phyloP scores from a whole-genome alignment of 2,888 invertebrate genomes.

The Drosophila borealis region DNA sequence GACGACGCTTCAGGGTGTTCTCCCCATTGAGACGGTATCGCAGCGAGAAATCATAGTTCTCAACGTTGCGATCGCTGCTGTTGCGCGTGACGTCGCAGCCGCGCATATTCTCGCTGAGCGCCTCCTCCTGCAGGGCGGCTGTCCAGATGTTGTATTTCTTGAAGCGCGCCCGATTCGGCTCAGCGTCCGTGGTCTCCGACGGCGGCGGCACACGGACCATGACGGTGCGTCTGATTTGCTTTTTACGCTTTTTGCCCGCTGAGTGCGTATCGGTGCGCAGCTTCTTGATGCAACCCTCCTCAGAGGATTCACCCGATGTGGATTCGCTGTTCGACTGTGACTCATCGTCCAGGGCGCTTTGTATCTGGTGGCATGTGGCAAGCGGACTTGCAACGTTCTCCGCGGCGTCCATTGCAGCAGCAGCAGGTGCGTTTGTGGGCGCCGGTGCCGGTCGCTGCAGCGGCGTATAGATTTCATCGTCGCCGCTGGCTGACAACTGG shows the following conservation, averaged over 20 bases:
- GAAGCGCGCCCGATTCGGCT: constrained; percentile 85
- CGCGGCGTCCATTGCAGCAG: constrained; percentile 21
- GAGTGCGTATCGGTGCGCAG: constrained; percentile 57
- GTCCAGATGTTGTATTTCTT: constrained; percentile 93
- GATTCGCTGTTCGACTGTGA: constrained; percentile 76
- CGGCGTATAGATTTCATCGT: constrained; percentile 83
- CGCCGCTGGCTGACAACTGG: constrained; percentile 82
- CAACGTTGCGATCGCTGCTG: constrained; percentile 88
- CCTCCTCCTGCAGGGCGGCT: constrained; percentile 90
- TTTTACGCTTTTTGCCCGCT: constrained; percentile 63
- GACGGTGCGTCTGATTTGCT: constrained; percentile 79
- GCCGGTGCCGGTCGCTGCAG: constrained; percentile 76
- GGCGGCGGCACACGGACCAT: constrained; percentile 77
- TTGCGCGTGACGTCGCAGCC: constrained; percentile 90
- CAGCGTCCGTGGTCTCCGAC: constrained; percentile 34
- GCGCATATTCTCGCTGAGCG: constrained; percentile 91
- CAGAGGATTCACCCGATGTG: constrained; percentile 81
- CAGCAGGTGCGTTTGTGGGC: constrained; percentile 31
- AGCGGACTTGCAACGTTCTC: constrained; percentile 57
- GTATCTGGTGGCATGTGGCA: constrained; percentile 69
- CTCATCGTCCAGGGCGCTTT: constrained; percentile 68
- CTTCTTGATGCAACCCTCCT: constrained; percentile 80
- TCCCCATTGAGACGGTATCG: constrained; percentile 88
- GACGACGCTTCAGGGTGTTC: constrained; percentile 81
- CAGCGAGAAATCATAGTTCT: constrained; percentile 90